Evolutionary conservation across 1,140 invertebrate genomes (phyloP), one percentile per base, ranked within the genome.

Genomic region (Portunus trituberculatus): DNA sequence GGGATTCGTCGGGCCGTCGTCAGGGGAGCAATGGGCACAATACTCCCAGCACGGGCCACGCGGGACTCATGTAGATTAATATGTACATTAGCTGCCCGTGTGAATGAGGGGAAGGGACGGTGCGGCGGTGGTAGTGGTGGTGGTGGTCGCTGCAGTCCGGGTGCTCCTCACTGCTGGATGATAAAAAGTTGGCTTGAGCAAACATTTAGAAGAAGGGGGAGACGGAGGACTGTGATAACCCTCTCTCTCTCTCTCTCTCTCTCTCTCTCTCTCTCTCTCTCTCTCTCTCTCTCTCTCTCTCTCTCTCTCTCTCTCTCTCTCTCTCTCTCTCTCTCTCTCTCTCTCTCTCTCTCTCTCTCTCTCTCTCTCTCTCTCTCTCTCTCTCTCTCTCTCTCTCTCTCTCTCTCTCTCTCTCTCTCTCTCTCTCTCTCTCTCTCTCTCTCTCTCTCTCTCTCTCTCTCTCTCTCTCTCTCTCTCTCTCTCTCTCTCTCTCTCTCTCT

Each of bases 131-230:
- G 52, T 59, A 10, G 52, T 59, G 52, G 8, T 59, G 67, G 91
- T 25, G 59, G 59, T 32, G 91, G 91, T 82, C 91, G 31, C 91
- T 92, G 32, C 45, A 92, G 39, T 28, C 29, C 28, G 91, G n/a
- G 4, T 59, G 20, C 20, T 25, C 67, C 20, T 76, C 67, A 1
- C 67, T n/a, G 67, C 67, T 76, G 6, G 4, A 76, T 16, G 52
- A 82, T 82, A 92, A 92, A 92, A 92, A 92, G 52, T 92, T 82
- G 52, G 8, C 67, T 39, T 32, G 76, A 92, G 31, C 91, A 92
- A 92, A 92, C 91, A 92, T 92, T 82, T 20, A 76, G 29, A 32
- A 92, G 52, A 82, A 92, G 59, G 91, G 91, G 67, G 91, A 82
- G 59, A 92, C 28, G 76, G 12, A 45, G 39, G 52, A 45, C 32